Base-by-base conservation (phyloP, 2,797 vertebrate species). In the Megalops cyprinoides region DNA sequence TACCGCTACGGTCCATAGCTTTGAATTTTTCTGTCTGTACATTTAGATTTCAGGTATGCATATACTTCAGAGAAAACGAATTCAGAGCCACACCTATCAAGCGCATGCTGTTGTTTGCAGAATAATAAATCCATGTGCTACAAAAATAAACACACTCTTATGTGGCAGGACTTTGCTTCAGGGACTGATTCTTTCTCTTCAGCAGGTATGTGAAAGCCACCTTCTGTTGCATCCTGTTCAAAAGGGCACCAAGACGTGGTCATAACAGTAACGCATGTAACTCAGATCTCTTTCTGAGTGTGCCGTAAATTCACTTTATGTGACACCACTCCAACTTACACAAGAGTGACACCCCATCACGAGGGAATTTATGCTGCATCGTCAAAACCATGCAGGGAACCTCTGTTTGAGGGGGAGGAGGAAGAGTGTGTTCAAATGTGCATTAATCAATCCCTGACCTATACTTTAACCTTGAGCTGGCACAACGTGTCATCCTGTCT, bases 391-490 rank as follows among this genome's bases (percentile, higher is more conserved):
- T 71, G 67, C 67, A 71, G 67, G 75, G 48, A 71, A 53, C 18
- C 25, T 69, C 34, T 76, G 73, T 79, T 46, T 28, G 51, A n/a
- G 48, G 74, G 20, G 53, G 18, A n/a, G 49, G 60, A 23, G 48
- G n/a, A 53, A 49, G 34, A 44, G 75, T 34, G 75, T 49, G 78
- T 79, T 79, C 77, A 81, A 84, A 74, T 86, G 58, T 85, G 62
- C 71, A 84, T 81, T 46, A 74, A 85, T 81, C 76, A 78, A 84
- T 84, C 74, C 31, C 67, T 87, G 51, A 85, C 75, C 75, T 82
- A 82, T 86, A 77, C 80, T 83, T 85, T 79, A 85, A 77, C 81
- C 80, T 84, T 81, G 80, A 78, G 80, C 53, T 74, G 81, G 73
- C 51, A 71, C 55, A 80, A 82, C 71, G 82, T 79, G 83, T 83